Percentiles rank a stretch among this genome's conserved stretches.
phyloP scores from a whole-genome alignment of 2,888 invertebrate genomes.

The Lithophane leautieri region DNA sequence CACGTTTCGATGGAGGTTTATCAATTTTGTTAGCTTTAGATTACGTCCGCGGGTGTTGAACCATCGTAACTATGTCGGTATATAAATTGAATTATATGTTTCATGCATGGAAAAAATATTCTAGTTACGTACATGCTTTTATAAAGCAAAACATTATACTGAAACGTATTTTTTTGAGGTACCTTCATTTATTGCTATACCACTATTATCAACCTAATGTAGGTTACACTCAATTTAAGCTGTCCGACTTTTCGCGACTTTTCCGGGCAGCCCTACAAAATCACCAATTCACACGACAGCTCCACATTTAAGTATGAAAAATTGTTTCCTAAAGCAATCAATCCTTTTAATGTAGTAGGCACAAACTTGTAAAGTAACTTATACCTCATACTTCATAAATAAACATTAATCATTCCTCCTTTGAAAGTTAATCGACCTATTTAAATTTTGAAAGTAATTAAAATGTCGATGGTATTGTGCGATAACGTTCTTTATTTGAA shows the following conservation, averaged over 20 bases:
- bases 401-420: slow-evolving; percentile 57
- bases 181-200: neutral
- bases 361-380: slow-evolving; percentile 53
- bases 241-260: slow-evolving; percentile 36
- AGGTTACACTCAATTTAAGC: slow-evolving; percentile 36
- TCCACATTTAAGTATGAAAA: slow-evolving; percentile 52
- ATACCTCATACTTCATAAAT: slow-evolving; percentile 57
- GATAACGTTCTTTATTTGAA: slow-evolving; percentile 44
- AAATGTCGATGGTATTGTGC: slow-evolving; percentile 44
- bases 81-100: neutral
- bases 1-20: slow-evolving; percentile 9
- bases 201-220: slow-evolving; percentile 21
- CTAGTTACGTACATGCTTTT: neutral
- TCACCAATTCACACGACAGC: slow-evolving; percentile 51
- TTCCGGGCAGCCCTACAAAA: slow-evolving; percentile 30
- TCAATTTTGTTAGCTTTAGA: slow-evolving; percentile 24
- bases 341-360: slow-evolving; percentile 54
- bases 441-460: slow-evolving; percentile 63
- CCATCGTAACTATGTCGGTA: neutral
- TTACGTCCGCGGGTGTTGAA: neutral
- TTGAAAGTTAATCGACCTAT: slow-evolving; percentile 57
- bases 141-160: neutral
- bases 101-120: neutral
- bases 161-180: neutral
- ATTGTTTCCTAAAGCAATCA: slow-evolving; percentile 57